Percentiles rank a stretch among this genome's conserved stretches.
phyloP scores from a whole-genome alignment of 2,113 vertebrate genomes.

The Hypanus sabinus region DNA sequence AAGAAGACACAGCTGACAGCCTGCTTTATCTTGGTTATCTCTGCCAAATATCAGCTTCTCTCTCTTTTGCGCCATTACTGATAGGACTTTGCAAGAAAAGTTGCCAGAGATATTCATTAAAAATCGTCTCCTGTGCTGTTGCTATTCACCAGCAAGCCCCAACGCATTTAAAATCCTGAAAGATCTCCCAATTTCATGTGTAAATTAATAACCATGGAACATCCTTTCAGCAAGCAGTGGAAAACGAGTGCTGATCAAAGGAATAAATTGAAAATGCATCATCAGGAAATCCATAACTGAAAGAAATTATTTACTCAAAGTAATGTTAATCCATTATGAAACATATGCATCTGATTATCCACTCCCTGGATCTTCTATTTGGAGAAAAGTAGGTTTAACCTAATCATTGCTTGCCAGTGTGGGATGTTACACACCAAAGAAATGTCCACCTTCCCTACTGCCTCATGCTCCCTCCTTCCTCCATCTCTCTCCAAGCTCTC shows the following conservation, averaged over 20 bases:
- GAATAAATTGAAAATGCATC: neutral
- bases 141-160: slow-evolving; percentile 41
- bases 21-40: slow-evolving; percentile 45
- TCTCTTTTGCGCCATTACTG: slow-evolving; percentile 42
- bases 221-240: slow-evolving; percentile 39
- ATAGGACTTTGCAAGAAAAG: slow-evolving; percentile 44
- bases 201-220: slow-evolving; percentile 39
- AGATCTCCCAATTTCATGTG: slow-evolving; percentile 32
- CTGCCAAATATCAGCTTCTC: slow-evolving; percentile 40
- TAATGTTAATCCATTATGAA: slow-evolving; percentile 39
- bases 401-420: neutral
- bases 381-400: neutral
- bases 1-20: slow-evolving; percentile 41
- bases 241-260: slow-evolving; percentile 30
- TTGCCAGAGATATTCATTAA: slow-evolving; percentile 40
- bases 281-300: slow-evolving; percentile 33
- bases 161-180: slow-evolving; percentile 39
- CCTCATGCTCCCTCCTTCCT: too few species aligned
- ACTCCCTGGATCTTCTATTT: neutral
- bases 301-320: slow-evolving; percentile 18
- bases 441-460: too few species aligned
- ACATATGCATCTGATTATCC: slow-evolving; percentile 1
- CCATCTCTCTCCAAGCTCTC: too few species aligned
- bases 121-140: slow-evolving; percentile 41
- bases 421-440: too few species aligned